A percentile compares a stretch with the other conserved stretches of the same genome.
phyloP scores from a whole-genome alignment of 1,140 invertebrate genomes.

The Panagrolaimus sp. region DNA sequence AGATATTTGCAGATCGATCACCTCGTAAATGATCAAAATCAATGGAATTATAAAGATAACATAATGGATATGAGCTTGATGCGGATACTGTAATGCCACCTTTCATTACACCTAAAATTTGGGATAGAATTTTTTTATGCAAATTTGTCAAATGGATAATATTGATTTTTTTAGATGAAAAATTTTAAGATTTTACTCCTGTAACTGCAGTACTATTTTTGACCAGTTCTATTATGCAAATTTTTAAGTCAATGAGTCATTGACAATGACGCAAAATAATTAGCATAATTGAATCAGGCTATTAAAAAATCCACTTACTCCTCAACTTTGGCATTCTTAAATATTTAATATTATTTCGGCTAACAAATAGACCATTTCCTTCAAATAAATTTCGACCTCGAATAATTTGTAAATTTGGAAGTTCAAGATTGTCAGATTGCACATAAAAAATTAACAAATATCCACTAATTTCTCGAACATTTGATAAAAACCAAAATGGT shows the following conservation, averaged over 20 bases:
- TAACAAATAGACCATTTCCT: neutral
- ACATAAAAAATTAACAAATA: neutral
- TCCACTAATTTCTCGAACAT: neutral
- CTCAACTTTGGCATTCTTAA: conserved; percentile 1
- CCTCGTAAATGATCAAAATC: neutral
- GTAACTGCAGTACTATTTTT: neutral
- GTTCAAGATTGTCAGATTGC: neutral
- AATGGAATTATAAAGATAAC: neutral
- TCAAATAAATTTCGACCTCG: neutral
- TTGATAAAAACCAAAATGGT: conserved; percentile 1
- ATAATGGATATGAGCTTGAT: neutral
- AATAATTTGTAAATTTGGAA: neutral
- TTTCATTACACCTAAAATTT: no score
- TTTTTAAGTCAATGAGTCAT: no score
- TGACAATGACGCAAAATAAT: no score
- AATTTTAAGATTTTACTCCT: neutral
- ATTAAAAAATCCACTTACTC: neutral
- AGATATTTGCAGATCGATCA: neutral
- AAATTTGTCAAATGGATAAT: no score
- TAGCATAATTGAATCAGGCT: no score
- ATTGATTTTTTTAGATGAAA: no score
- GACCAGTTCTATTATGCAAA: neutral
- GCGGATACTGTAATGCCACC: neutral
- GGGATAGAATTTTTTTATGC: no score
- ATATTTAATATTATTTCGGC: neutral